Conservation (phyloP, 2,797 vertebrate genomes). For the Myiothlypis coronata region DNA sequence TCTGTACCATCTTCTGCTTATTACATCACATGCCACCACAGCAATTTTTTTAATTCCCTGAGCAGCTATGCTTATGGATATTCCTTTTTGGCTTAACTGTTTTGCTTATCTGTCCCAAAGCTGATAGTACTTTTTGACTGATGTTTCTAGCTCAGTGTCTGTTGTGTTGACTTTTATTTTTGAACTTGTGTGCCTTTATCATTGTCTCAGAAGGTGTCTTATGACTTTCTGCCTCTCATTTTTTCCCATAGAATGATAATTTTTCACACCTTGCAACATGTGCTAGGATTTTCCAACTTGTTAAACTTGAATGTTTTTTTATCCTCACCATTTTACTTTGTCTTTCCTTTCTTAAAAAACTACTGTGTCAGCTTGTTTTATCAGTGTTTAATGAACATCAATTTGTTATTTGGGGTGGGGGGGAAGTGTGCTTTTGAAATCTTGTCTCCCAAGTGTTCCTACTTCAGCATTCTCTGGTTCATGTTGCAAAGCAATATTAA, state of each 20-base stretch:
- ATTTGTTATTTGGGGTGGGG: neutral
- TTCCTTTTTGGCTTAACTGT: neutral
- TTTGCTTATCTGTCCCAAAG: neutral
- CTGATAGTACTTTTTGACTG: neutral
- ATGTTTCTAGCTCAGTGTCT: neutral
- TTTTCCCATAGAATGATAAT: neutral
- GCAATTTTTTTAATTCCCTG: neutral
- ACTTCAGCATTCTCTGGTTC: neutral
- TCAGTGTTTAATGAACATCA: neutral
- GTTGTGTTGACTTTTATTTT: neutral
- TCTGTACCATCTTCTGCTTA: neutral
- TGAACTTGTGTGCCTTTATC: neutral
- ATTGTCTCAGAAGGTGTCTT: neutral
- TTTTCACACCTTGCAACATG: neutral
- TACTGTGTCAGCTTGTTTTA: neutral
- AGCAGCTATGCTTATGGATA: neutral
- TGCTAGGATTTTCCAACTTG: neutral
- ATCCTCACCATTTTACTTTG: neutral
- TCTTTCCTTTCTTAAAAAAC: neutral
- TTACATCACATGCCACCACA: neutral
- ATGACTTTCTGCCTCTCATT: neutral
- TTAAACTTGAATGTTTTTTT: neutral
- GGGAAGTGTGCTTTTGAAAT: neutral
- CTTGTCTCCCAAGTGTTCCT: neutral
- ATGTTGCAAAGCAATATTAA: fast-evolving